Percentiles rank a stretch among this genome's conserved stretches.
These are phyloP conservation scores for Siphlonurus alternatus DNA, from an alignment of 2,888 invertebrate genomes.

Conservation along the genomic window DNA sequence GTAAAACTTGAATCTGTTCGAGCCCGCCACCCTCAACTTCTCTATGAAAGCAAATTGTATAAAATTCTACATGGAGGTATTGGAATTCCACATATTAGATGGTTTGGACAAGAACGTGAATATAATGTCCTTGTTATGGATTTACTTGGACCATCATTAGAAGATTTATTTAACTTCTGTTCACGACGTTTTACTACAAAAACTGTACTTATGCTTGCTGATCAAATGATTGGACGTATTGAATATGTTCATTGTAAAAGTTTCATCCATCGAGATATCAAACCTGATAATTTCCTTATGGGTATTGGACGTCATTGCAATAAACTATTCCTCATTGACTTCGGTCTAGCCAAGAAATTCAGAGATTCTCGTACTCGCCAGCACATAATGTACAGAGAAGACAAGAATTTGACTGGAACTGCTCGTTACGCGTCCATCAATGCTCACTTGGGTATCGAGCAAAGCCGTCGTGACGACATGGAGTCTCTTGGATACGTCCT, in stretches of 20 bases:
- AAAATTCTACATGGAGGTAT: conserved; percentile 95
- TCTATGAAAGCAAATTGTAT: conserved; percentile 98
- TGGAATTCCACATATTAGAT: conserved; percentile 86
- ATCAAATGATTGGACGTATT: conserved; percentile 86
- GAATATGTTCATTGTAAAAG: conserved; percentile 98
- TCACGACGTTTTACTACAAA: conserved; percentile 98
- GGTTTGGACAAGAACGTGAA: conserved; percentile 91
- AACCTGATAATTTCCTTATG: conserved; percentile 97
- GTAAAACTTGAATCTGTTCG: conserved; percentile 95
- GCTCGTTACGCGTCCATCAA: conserved; percentile 98
- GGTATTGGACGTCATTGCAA: conserved; percentile 97
- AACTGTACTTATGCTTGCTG: conserved; percentile 98
- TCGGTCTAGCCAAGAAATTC: conserved; percentile 97
- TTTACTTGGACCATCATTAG: conserved; percentile 90
- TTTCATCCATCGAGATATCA: conserved; percentile 98
- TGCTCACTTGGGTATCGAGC: conserved; percentile 97
- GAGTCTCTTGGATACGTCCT: conserved; percentile 98
- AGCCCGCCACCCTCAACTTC: conserved; percentile 95
- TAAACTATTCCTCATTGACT: conserved; percentile 97
- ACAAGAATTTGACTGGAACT: conserved; percentile 89
- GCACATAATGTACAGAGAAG: conserved; percentile 94
- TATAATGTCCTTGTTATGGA: conserved; percentile 99
- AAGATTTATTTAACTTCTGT: conserved; percentile 99
- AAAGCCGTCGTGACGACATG: conserved; percentile 95
- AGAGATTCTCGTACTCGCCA: conserved; percentile 79